Evolutionary conservation across 1,140 invertebrate genomes (phyloP).

Genomic region (Pogonomyrmex californicus): DNA sequence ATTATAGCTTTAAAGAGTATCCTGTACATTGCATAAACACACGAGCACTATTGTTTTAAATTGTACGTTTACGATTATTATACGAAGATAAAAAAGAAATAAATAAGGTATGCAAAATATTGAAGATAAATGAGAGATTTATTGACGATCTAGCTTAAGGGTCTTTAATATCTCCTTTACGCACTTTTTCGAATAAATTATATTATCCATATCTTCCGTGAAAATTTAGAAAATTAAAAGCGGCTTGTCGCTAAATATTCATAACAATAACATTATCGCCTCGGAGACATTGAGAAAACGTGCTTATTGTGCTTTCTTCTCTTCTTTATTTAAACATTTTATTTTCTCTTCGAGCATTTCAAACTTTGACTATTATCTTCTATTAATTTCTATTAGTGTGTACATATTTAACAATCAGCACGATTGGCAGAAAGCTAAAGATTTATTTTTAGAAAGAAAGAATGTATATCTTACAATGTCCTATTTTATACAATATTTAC

Average conservation of each 20-base stretch:
- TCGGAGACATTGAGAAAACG: conserved; percentile 60
- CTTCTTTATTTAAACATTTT: background rate
- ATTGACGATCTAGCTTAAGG: conserved; percentile 79
- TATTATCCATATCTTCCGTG: conserved; percentile 76
- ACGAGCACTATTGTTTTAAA: conserved; percentile 86
- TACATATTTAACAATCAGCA: background rate
- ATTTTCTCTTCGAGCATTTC: background rate
- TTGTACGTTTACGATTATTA: conserved; percentile 86
- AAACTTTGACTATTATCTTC: background rate
- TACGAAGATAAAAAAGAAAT: conserved; percentile 85
- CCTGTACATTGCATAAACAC: conserved; percentile 86
- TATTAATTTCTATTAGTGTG: background rate
- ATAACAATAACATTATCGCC: conserved; percentile 62
- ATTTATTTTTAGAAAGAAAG: conserved; percentile 6
- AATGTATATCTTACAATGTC: background rate
- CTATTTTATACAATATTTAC: background rate
- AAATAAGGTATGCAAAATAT: conserved; percentile 86
- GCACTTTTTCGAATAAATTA: conserved; percentile 65
- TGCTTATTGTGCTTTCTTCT: background rate
- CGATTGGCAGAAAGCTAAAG: background rate
- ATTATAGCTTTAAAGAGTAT: conserved; percentile 86
- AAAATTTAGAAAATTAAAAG: conserved; percentile 56
- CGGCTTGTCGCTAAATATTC: conserved; percentile 65
- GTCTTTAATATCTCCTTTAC: conserved; percentile 78
- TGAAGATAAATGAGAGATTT: conserved; percentile 84